Evolutionary conservation across 2,797 vertebrate genomes (phyloP), one percentile per base, ranked within the genome.

Genomic region (Emydoidea blandingii): DNA sequence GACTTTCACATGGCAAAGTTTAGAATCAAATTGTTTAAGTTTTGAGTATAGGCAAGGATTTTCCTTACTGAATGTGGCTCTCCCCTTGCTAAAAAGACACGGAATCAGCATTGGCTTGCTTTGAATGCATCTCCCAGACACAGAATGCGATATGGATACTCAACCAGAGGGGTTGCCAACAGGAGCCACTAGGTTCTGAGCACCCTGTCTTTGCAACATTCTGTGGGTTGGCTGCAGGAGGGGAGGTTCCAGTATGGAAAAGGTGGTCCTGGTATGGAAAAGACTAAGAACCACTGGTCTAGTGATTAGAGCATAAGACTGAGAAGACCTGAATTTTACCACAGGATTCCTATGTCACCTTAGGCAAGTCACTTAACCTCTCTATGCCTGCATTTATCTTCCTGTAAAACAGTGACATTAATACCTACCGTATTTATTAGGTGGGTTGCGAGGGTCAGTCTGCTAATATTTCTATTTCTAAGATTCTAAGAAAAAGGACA

Each of bases 101-200:
- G 68, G 79, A 1, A 1, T 56, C 23, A 5, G 56, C n/a, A n/a
- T 31, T 76, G 34, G 41, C 12, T 14, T 84, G 56, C 74, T 93
- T 74, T 65, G 59, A 86, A 89, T 79, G 54, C 4, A 27, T 68
- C 62, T 2, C 44, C 79, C 68, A 81, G 85, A 56, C 79, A 89
- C 1, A 65, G 76, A 81, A 12, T 7, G 81, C 87, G 12, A 12
- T 50, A 76, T 90, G 89, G n/a, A 6, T 49, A 81, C 56, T 83
- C 72, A 34, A 1, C 0, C 0, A 52, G 49, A 76, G 81, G 3
- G 10, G 56, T 6, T 57, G 27, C 56, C 56, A 91, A 72, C 6
- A 10, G 27, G 86, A 52, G 14, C 41, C 54, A 74, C 8, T 56
- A 31, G 5, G 3, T 50, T 85, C 27, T 0, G 1, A 54, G 52